These are phyloP conservation scores for Drosophila kambysellisi DNA, from an alignment of 2,888 invertebrate species.

Conservation along the genomic window DNA sequence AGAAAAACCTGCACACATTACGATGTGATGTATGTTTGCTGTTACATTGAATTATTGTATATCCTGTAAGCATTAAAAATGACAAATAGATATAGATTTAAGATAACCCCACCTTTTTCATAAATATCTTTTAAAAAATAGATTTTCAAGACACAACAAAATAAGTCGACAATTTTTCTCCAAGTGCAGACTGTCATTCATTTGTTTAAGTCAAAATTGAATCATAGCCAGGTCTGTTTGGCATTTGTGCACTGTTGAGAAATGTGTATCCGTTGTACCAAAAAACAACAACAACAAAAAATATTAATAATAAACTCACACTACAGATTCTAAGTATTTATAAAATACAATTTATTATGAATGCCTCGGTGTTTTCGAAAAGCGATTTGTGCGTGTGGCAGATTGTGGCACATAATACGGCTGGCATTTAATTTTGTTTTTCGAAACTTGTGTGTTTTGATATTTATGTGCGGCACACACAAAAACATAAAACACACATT, in stretches of 20 bases:
- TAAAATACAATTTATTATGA: constrained; percentile 38
- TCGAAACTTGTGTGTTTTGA: constrained; percentile 32
- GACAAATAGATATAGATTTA: too few species aligned
- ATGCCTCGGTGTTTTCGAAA: constrained; percentile 35
- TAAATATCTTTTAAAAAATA: too few species aligned
- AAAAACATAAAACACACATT: constrained; percentile 25
- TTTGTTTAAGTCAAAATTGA: constrained; percentile 26
- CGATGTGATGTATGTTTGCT: background rate
- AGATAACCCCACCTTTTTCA: too few species aligned
- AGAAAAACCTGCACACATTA: background rate
- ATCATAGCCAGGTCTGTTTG: constrained; percentile 12
- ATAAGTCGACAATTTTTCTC: background rate
- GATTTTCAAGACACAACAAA: too few species aligned
- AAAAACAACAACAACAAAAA: background rate
- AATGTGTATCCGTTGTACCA: background rate
- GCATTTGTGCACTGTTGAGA: constrained; percentile 5
- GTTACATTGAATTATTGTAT: background rate
- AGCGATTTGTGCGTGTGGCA: constrained; percentile 60
- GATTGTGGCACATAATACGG: constrained; percentile 42
- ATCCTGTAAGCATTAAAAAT: background rate
- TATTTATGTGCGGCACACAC: constrained; percentile 53
- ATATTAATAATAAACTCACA: background rate
- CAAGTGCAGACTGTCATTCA: constrained; percentile 1
- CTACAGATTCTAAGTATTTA: constrained; percentile 26
- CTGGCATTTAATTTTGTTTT: constrained; percentile 50